Evolutionary conservation across 1,140 invertebrate genomes (phyloP), one percentile per base, ranked within the genome.

Genomic region (Bombus confusus): DNA sequence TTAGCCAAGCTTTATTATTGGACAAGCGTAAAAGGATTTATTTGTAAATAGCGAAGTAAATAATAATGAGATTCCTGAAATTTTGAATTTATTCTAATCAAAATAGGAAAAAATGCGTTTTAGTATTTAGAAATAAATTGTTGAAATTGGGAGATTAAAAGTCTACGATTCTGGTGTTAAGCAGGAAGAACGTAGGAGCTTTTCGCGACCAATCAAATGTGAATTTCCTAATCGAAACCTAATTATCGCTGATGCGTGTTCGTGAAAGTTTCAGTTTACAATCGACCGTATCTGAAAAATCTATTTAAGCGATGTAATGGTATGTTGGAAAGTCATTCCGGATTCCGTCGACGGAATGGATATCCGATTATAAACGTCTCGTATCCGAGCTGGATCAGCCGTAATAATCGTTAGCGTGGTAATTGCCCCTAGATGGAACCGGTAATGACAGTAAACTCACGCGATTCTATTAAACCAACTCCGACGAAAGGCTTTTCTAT

Each of bases 381-480:
- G 84, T 82, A 89, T 89, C 77, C 68, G 43, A 41, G 31, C 57
- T 34, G 64, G 59, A 89, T 89, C 84, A 64, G 52, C 57, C 41
- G 71, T 80, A 72, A 89, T 89, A 89, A 89, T 77, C 88, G 84
- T 89, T 89, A 89, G 80, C 75, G 34, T 39, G 66, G 80, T 89
- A 89, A 89, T 89, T 86, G 80, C 43, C 52, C 43, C 18, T 85
- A 72, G 88, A 66, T 78, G 81, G 78, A 68, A 71, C 28, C 69
- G 81, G 86, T 85, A 89, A 90, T 87, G 88, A 90, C 73, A 79
- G 64, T 85, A 89, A 89, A 90, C 81, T 90, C 73, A 80, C 59
- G 87, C 86, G 86, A 92, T 91, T 89, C 88, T 88, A 80, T 91
- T 91, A 87, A 91, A 91, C 85, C 86, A 89, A 91, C 82, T 89